Conservation (phyloP, 1,140 invertebrate species). For the Drosophila obscura region DNA sequence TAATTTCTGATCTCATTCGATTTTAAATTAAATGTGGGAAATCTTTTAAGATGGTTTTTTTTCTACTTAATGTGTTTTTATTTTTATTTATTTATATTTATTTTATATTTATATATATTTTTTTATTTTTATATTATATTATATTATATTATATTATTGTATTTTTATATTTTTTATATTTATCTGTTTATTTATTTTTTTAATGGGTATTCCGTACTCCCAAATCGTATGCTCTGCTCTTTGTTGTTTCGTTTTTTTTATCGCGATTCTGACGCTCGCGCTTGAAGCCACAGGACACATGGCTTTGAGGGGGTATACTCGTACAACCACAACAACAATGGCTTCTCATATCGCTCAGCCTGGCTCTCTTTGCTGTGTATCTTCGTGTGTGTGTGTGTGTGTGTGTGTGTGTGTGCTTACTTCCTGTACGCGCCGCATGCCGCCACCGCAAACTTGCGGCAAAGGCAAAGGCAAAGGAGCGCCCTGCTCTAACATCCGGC, state of each 20-base stretch:
- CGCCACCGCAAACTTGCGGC: slow-evolving; percentile 77
- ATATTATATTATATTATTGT: too few species aligned
- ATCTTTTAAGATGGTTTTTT: too few species aligned
- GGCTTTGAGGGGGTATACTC: slow-evolving; percentile 45
- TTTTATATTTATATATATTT: too few species aligned
- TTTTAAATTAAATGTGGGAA: too few species aligned
- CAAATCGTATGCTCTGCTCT: too few species aligned
- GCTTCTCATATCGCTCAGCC: slow-evolving; percentile 24
- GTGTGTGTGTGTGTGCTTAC: slow-evolving; percentile 31
- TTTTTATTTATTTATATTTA: too few species aligned
- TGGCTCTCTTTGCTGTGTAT: slow-evolving; percentile 4
- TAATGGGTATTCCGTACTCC: too few species aligned
- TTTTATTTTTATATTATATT: too few species aligned
- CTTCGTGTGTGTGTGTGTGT: background rate
- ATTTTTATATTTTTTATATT: too few species aligned
- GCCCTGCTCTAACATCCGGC: slow-evolving; percentile 76
- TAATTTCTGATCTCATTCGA: too few species aligned
- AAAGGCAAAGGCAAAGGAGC: slow-evolving; percentile 8
- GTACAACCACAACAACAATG: slow-evolving; percentile 46
- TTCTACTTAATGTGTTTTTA: too few species aligned
- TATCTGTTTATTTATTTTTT: too few species aligned
- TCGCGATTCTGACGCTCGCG: slow-evolving; percentile 36
- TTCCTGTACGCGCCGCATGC: slow-evolving; percentile 68
- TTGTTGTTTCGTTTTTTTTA: slow-evolving; percentile 47
- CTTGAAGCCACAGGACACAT: slow-evolving; percentile 44